Conservation (phyloP, 2,797 vertebrate genomes). For the Gobio occitaniae region DNA sequence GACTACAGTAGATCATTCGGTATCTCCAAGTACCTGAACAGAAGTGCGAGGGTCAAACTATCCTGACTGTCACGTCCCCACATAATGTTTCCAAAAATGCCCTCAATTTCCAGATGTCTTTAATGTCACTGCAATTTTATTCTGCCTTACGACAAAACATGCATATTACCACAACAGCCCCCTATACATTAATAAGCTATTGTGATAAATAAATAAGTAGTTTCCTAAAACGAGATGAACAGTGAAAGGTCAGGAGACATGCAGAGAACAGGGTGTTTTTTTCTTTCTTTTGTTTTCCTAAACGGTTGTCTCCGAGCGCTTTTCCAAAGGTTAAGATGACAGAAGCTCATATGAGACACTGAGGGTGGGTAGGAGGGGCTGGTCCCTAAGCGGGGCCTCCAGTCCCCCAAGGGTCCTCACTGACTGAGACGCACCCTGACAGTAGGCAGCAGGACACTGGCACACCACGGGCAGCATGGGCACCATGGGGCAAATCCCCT, state of each 20-base stretch:
- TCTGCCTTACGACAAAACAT: constrained; percentile 44
- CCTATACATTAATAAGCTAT: constrained; percentile 77
- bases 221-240: constrained; percentile 65
- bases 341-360: constrained; percentile 80
- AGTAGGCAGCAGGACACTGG: constrained; percentile 82
- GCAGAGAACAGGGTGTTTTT: constrained; percentile 67
- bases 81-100: not conserved
- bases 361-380: constrained; percentile 69
- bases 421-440: constrained; percentile 84
- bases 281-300: constrained; percentile 78
- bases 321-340: constrained; percentile 88
- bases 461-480: constrained; percentile 72
- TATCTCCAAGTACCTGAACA: constrained; percentile 19
- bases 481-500: constrained; percentile 74
- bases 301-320: constrained; percentile 86
- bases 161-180: constrained; percentile 63
- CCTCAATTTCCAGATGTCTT: constrained; percentile 9
- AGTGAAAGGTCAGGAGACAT: constrained; percentile 87
- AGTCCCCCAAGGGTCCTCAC: constrained; percentile 72
- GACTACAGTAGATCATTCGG: constrained; percentile 35
- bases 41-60: constrained; percentile 27
- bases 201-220: constrained; percentile 61
- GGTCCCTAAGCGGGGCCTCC: constrained; percentile 62
- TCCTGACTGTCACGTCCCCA: not conserved
- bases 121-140: constrained; percentile 36